Base-by-base conservation (phyloP, 1,140 invertebrate species). In the Diploscapter pachys region DNA sequence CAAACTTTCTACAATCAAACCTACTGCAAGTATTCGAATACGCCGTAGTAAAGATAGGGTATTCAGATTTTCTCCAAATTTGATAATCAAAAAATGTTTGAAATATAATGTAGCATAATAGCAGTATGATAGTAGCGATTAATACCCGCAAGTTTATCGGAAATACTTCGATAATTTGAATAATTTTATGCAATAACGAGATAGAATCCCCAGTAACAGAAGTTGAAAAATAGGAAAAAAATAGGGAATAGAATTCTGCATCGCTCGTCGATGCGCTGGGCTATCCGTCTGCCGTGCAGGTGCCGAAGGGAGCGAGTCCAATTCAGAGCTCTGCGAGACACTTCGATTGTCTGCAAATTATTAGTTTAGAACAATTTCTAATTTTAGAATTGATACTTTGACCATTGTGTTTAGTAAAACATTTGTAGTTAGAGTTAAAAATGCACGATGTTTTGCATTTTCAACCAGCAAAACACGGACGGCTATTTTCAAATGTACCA, bases 191-290 rank as follows among this genome's bases (percentile, higher is more conserved):
- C 76, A 56, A 79, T 63, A 31, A 75, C 66, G 59, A 81, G 63
- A 66, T 82, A 81, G 69, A 72, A 93, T 81, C 91, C 93, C 94
- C 94, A 96, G 89, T 96, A 96, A 87, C 92, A 91, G 86, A 95
- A 88, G 88, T 96, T 96, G 90, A 96, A 96, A 84, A 95, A 89
- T 77, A 93, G 92, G 88, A 96, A 96, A 71, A 94, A 92, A 83
- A 95, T 90, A 63, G 94, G 94, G 88, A 95, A 95, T 84, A 92
- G 92, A 88, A 94, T 93, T 86, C 93, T 88, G 76, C 93, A 94
- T 87, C 95, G 93, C 88, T 95, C 94, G 88, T 96, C 93, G 87
- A 96, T 96, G 85, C 93, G 89, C 90, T 95, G 95, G 73, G 83
- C 84, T 6, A 78, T 67, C 6, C 71, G 57, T 13, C 80, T 71